A percentile compares a stretch with the other conserved stretches of the same genome.
phyloP scores from a whole-genome alignment of 2,888 invertebrate species.

The Amblyteles armatorius region DNA sequence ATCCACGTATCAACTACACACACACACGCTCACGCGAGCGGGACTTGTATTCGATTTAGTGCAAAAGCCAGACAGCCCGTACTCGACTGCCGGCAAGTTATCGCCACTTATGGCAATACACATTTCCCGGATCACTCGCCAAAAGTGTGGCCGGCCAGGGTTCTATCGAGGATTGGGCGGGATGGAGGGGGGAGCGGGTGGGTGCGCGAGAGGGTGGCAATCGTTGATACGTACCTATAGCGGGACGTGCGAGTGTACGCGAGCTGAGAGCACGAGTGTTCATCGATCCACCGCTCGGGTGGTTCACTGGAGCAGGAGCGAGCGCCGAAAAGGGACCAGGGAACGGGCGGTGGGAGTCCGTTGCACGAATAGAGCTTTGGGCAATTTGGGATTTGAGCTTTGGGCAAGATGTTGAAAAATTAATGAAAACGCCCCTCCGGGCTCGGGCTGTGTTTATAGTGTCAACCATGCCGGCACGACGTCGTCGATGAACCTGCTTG shows the following conservation, averaged over 20 bases:
- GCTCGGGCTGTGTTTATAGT: slow-evolving; percentile 51
- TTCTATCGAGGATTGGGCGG: slow-evolving; percentile 24
- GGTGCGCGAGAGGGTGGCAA: slow-evolving; percentile 31
- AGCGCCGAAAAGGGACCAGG: slow-evolving; percentile 4
- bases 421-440: slow-evolving; percentile 59
- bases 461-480: slow-evolving; percentile 29
- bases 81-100: slow-evolving; percentile 65
- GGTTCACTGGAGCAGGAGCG: slow-evolving; percentile 34
- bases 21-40: slow-evolving; percentile 24
- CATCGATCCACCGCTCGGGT: slow-evolving; percentile 50
- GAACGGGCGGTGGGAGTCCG: slow-evolving; percentile 1
- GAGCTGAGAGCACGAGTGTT: slow-evolving; percentile 47
- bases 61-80: slow-evolving; percentile 23
- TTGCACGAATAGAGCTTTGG: slow-evolving; percentile 19
- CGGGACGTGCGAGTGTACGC: slow-evolving; percentile 18
- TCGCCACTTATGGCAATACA: slow-evolving; percentile 73
- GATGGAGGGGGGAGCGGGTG: slow-evolving; percentile 29
- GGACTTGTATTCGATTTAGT: slow-evolving; percentile 54
- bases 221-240: slow-evolving; percentile 46
- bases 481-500: slow-evolving; percentile 15
- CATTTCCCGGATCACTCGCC: slow-evolving; percentile 72
- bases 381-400: neutral
- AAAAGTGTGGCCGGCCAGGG: slow-evolving; percentile 59
- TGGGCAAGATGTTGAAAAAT: slow-evolving; percentile 61
- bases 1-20: slow-evolving; percentile 3